phyloP scores from a whole-genome alignment of 2,888 invertebrate species.

The Brachycybe producta region DNA sequence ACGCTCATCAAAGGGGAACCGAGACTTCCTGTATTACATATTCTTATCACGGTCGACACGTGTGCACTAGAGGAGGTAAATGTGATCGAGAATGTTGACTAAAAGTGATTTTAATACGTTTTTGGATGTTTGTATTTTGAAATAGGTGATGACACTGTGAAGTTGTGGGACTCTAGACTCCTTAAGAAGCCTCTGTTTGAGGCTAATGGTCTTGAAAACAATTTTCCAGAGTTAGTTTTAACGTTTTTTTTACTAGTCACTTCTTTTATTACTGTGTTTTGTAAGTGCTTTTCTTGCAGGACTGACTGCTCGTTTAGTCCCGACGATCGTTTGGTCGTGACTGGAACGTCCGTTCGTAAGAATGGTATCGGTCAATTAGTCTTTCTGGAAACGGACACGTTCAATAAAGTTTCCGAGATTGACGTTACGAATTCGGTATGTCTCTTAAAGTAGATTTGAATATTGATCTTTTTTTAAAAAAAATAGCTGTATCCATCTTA shows the following conservation, averaged over 20 bases:
- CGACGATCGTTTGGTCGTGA: slow-evolving; percentile 74
- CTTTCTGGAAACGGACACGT: slow-evolving; percentile 67
- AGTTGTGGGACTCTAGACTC: slow-evolving; percentile 81
- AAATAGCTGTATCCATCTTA: not conserved
- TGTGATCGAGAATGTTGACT: no score
- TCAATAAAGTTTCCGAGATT: slow-evolving; percentile 57
- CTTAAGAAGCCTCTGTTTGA: slow-evolving; percentile 64
- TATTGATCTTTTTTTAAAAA: not conserved
- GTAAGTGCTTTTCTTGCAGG: slow-evolving; percentile 33
- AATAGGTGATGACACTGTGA: slow-evolving; percentile 73
- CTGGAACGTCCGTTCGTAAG: slow-evolving; percentile 67
- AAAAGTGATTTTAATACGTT: not conserved
- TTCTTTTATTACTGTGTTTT: not conserved
- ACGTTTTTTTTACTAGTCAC: not conserved
- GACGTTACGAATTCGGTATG: slow-evolving; percentile 54
- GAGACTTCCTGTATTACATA: slow-evolving; percentile 76
- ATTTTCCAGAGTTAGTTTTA: slow-evolving; percentile 47
- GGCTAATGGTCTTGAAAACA: slow-evolving; percentile 57
- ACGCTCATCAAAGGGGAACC: slow-evolving; percentile 62
- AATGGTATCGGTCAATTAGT: slow-evolving; percentile 53
- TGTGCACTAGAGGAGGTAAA: slow-evolving; percentile 60
- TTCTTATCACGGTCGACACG: slow-evolving; percentile 66
- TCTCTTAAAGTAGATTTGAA: slow-evolving; percentile 10
- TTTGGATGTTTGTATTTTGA: slow-evolving; percentile 13
- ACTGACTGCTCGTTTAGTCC: slow-evolving; percentile 70